Evolutionary conservation across 2,797 vertebrate genomes (phyloP).

Genomic region (Acomys russatus): DNA sequence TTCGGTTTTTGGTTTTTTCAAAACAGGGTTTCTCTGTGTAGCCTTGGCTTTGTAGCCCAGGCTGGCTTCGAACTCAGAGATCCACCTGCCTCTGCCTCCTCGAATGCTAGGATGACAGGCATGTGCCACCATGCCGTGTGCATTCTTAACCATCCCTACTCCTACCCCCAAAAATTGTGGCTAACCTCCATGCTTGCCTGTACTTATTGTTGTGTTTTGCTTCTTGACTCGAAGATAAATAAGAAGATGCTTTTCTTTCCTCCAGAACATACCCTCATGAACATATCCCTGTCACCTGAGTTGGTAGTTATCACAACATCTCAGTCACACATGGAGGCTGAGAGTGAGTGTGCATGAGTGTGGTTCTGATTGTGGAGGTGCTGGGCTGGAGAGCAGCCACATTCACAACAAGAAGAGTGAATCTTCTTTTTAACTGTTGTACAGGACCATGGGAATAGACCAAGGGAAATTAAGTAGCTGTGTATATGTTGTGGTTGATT

Average conservation of each 20-base stretch:
- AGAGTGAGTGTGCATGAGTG: constrained; percentile 73
- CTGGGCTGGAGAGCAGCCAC: constrained; percentile 66
- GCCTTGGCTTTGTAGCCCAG: no score
- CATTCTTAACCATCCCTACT: constrained; percentile 60
- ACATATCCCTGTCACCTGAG: constrained; percentile 97
- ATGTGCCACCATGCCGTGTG: constrained; percentile 29
- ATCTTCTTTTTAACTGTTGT: constrained; percentile 58
- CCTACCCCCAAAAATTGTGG: constrained; percentile 59
- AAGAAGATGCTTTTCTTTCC: constrained; percentile 90
- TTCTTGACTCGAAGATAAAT: constrained; percentile 88
- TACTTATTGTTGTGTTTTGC: constrained; percentile 85
- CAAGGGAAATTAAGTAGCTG: constrained; percentile 67
- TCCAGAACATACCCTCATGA: constrained; percentile 98
- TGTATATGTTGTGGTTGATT: constrained; percentile 14
- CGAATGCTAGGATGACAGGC: no score
- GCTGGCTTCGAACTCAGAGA: no score
- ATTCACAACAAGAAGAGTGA: constrained; percentile 63
- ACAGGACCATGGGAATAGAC: constrained; percentile 61
- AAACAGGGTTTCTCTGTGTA: no score
- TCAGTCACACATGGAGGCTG: constrained; percentile 79
- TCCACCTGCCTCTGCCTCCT: no score
- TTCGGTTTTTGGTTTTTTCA: no score
- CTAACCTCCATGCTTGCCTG: constrained; percentile 86
- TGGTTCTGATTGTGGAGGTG: constrained; percentile 57
- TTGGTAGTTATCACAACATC: constrained; percentile 89